A percentile compares a stretch with the other conserved stretches of the same genome.
Evolutionary conservation across 2,797 vertebrate species (phyloP).

Genomic region (Sphenopsis melanotis): DNA sequence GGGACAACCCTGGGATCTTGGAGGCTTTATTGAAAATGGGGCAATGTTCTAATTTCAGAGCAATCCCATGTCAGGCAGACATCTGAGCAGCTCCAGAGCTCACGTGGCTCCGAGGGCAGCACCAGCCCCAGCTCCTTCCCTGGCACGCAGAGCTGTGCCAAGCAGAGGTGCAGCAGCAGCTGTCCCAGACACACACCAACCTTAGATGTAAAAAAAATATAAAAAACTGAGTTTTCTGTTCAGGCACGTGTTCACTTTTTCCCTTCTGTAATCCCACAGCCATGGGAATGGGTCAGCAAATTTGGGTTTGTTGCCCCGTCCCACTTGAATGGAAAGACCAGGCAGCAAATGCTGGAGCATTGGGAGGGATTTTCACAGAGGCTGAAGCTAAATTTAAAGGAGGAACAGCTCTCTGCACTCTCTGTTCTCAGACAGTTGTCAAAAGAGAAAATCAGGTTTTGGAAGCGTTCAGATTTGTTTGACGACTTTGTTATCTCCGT

Average conservation of each 20-base stretch:
- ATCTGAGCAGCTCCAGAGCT: not conserved
- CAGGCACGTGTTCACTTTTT: not conserved
- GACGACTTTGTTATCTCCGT: not conserved
- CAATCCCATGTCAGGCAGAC: conserved; percentile 14
- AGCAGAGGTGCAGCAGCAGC: not conserved
- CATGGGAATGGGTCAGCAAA: not conserved
- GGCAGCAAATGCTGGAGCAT: not conserved
- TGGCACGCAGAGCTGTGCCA: not conserved
- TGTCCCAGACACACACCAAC: fast-evolving
- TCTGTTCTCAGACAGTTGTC: conserved; percentile 22
- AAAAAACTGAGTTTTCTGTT: not conserved
- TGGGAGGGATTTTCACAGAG: not conserved
- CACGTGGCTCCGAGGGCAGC: not conserved
- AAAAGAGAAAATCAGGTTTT: conserved; percentile 1
- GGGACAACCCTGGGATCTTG: conserved; percentile 29
- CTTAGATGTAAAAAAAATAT: too few species aligned
- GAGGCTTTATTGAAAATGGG: conserved; percentile 43
- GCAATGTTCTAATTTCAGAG: conserved; percentile 44
- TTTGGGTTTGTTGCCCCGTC: not conserved
- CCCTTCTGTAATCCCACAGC: not conserved
- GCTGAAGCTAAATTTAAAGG: conserved; percentile 12
- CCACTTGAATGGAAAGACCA: not conserved
- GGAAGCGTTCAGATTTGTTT: conserved; percentile 3
- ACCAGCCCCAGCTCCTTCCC: not conserved
- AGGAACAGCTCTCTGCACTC: not conserved